Base-by-base conservation (phyloP, 92 coral and sea anemone genomes). In the Diadumene lineata region DNA sequence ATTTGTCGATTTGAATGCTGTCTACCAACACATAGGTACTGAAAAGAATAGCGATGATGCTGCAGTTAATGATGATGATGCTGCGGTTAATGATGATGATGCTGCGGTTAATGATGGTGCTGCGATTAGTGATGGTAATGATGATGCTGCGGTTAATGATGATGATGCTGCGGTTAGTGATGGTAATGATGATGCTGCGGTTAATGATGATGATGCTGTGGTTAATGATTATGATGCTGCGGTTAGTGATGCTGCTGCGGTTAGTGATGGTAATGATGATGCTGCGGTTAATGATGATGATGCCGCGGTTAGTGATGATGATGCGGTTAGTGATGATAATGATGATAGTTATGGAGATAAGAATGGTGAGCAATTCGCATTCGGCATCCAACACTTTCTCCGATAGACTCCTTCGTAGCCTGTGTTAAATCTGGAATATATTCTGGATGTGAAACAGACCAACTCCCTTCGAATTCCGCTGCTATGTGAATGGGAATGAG, bases 1-100 rank as follows among this genome's bases (percentile, higher is more conserved):
- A 22, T 50, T 11, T 87, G 92, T 68, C 76, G 61, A 24, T 87
- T 87, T 51, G 76, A 69, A 7, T 87, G 92, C 73, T 87, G 92
- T 65, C 64, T 87, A 70, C 88, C 88, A 23, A 78, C 87, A 18
- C 77, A 79, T 31, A 82, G 73, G 60, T 76, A 71, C 74, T n/a
- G n/a, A n/a, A n/a, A n/a, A n/a, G n/a, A n/a, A n/a, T n/a, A n/a
- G n/a, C n/a, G n/a, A n/a, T n/a, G n/a, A n/a, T n/a, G n/a, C n/a
- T n/a, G n/a, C n/a, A 38, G 48, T 13, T 38, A 38, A 38, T 38
- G 48, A 38, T 38, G 48, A 38, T 38, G 61, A 79, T 19, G 34
- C 13, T 38, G 48, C 13, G 6, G 13, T 38, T 13, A 13, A 13
- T 38, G 48, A 38, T 38, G 48, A 13, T 38, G 13, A 38, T 38